A percentile compares a stretch with the other conserved stretches of the same genome.
Conservation (phyloP, 35 echinoderm and acorn worm species). For the Apostichopus parvimensis region DNA sequence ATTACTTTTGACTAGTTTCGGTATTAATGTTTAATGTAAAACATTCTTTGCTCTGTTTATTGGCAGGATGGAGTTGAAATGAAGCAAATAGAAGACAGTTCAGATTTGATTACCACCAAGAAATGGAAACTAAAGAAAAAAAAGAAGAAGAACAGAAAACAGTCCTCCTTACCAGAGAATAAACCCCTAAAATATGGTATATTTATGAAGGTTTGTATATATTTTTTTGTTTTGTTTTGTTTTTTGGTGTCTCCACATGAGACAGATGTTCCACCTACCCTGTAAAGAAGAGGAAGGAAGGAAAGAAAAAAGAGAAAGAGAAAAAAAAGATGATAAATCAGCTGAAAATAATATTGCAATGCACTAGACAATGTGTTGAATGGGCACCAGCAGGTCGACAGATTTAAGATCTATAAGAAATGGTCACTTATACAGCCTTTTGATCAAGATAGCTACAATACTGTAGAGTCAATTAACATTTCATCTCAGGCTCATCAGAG, state of each 20-base stretch:
- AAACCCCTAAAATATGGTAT: slow-evolving; percentile 70
- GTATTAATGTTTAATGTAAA: no score
- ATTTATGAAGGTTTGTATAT: slow-evolving; percentile 73
- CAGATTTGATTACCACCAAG: slow-evolving; percentile 65
- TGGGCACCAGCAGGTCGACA: no score
- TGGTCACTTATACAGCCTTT: no score
- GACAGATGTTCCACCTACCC: background rate
- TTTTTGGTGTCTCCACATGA: background rate
- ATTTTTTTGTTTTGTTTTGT: background rate
- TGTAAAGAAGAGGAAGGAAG: background rate
- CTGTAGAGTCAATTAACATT: no score
- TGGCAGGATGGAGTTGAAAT: slow-evolving; percentile 83
- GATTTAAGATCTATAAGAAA: no score
- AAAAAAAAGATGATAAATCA: no score
- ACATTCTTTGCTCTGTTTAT: background rate
- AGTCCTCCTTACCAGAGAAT: background rate
- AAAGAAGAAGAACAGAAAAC: slow-evolving; percentile 25
- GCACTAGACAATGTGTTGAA: no score
- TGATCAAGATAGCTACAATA: no score
- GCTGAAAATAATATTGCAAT: no score
- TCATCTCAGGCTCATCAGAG: no score
- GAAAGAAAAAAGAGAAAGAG: background rate
- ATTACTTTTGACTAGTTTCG: no score
- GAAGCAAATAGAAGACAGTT: slow-evolving; percentile 48
- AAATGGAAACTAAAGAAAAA: slow-evolving; percentile 26